Conservation (phyloP, 2,113 vertebrate species). For the Xiphophorus maculatus region DNA sequence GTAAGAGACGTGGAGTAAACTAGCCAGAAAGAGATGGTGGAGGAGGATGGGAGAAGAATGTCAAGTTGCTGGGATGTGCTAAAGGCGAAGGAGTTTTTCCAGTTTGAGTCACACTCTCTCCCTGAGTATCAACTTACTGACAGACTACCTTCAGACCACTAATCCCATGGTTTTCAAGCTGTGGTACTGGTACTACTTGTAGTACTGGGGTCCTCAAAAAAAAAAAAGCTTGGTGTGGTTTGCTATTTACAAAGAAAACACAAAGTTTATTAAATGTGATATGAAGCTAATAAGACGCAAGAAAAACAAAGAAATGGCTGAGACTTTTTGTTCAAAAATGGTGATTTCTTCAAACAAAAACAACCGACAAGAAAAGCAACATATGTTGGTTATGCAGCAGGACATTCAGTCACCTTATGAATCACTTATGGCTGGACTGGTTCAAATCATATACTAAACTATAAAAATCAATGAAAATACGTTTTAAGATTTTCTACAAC, state of each 20-base stretch:
- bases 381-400: background rate
- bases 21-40: constrained; percentile 10
- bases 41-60: constrained; percentile 29
- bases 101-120: constrained; percentile 17
- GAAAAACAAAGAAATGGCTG: background rate
- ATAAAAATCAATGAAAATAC: no score
- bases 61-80: constrained; percentile 29
- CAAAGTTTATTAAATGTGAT: background rate
- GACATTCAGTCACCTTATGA: background rate
- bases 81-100: constrained; percentile 22
- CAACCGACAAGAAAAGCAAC: background rate
- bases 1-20: constrained; percentile 31
- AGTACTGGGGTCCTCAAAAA: background rate
- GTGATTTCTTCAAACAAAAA: no score
- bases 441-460: no score
- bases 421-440: background rate
- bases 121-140: constrained; percentile 31
- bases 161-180: background rate
- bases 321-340: background rate
- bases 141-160: constrained; percentile 20
- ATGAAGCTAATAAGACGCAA: background rate
- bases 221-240: background rate
- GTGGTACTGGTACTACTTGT: background rate
- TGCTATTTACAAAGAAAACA: background rate
- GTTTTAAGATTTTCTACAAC: no score